These are phyloP conservation scores for Anser cygnoides DNA, from an alignment of 2,113 vertebrate species.

Conservation along the genomic window DNA sequence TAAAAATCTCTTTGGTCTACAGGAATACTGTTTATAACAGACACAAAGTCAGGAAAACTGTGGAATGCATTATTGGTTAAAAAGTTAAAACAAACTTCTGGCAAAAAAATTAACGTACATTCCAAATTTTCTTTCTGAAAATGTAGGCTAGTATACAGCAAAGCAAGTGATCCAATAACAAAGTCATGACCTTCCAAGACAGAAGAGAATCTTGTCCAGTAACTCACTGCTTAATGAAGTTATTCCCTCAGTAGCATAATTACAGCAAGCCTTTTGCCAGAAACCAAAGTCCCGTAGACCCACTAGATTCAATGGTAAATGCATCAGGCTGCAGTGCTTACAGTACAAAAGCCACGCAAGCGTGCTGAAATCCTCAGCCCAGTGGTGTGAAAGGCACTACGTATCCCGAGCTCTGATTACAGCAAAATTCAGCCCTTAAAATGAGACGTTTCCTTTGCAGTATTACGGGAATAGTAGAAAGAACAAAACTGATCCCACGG, in stretches of 20 bases:
- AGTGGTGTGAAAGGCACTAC: background rate
- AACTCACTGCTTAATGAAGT: background rate
- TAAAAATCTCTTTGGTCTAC: background rate
- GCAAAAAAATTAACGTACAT: background rate
- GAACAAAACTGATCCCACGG: background rate
- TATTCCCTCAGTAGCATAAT: background rate
- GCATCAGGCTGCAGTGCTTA: background rate
- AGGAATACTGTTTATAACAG: background rate
- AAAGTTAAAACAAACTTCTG: background rate
- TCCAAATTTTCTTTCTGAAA: background rate
- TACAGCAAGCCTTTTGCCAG: background rate
- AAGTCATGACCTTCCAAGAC: background rate
- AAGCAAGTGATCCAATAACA: background rate
- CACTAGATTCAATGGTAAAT: background rate
- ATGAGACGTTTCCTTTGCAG: background rate
- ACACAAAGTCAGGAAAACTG: slow-evolving; percentile 15
- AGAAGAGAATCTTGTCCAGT: background rate
- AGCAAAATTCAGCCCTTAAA: background rate
- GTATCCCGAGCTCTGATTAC: background rate
- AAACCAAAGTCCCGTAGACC: background rate
- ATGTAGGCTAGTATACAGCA: background rate
- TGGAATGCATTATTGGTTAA: slow-evolving; percentile 7
- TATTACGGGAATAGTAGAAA: background rate
- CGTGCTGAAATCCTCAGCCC: fast-evolving
- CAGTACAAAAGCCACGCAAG: background rate